These are phyloP conservation scores for Dryomyza anilis DNA, from an alignment of 2,888 invertebrate genomes.

Conservation along the genomic window DNA sequence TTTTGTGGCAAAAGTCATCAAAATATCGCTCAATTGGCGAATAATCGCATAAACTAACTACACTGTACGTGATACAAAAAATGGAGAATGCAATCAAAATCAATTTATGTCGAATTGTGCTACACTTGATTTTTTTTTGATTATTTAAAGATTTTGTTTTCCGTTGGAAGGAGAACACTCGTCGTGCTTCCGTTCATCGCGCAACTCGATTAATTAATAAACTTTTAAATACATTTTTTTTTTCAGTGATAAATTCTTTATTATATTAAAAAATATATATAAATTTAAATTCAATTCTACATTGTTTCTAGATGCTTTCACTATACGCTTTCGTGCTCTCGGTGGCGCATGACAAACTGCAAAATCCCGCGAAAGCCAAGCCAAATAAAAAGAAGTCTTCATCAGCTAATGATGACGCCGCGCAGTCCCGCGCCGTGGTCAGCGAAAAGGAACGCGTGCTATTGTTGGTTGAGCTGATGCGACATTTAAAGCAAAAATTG, in stretches of 20 bases:
- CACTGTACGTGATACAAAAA: too few relatives aligned
- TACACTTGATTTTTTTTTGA: too few relatives aligned
- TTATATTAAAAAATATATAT: too few relatives aligned
- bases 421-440: conserved; percentile 41
- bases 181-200: background rate
- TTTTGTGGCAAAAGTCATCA: too few relatives aligned
- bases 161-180: too few relatives aligned
- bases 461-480: conserved; percentile 55
- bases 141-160: too few relatives aligned
- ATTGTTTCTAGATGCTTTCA: conserved; percentile 53
- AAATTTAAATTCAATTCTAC: background rate
- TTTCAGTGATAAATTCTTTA: background rate
- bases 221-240: background rate
- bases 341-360: conserved; percentile 56
- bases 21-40: too few relatives aligned
- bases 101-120: too few relatives aligned
- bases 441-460: conserved; percentile 57
- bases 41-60: too few relatives aligned
- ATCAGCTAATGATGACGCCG: conserved; percentile 38
- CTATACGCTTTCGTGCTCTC: conserved; percentile 58
- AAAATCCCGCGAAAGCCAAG: conserved; percentile 51
- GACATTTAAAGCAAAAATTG: conserved; percentile 55
- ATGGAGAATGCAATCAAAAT: too few relatives aligned
- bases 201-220: background rate
- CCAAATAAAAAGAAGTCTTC: conserved; percentile 37